phyloP scores from a whole-genome alignment of 2,888 invertebrate genomes.

The Tenthredo notha region DNA sequence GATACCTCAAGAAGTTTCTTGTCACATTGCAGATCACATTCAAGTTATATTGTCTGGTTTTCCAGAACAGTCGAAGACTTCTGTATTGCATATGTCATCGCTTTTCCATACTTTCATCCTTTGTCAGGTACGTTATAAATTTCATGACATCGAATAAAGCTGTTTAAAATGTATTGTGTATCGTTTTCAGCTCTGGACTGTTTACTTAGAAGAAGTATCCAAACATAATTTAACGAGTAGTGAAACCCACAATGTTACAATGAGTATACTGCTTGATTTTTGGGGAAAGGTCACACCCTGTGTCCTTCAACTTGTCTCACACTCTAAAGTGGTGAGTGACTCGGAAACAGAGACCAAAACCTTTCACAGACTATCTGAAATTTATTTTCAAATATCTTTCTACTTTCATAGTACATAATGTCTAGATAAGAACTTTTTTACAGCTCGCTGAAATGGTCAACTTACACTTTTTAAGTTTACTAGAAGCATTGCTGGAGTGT shows the following conservation, averaged over 20 bases:
- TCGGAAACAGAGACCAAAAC: background rate
- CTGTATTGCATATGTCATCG: constrained; percentile 96
- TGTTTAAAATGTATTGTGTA: background rate
- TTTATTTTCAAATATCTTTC: background rate
- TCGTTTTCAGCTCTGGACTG: constrained; percentile 91
- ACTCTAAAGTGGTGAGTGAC: constrained; percentile 91
- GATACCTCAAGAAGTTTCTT: constrained; percentile 96
- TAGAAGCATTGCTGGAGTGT: constrained; percentile 97
- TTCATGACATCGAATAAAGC: background rate
- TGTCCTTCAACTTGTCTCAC: constrained; percentile 94
- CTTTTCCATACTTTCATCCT: constrained; percentile 98
- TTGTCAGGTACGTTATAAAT: constrained; percentile 86
- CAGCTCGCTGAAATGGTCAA: constrained; percentile 99
- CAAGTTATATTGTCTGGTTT: constrained; percentile 98
- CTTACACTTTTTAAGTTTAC: constrained; percentile 95
- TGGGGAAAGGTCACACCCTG: constrained; percentile 99
- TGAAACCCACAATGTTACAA: constrained; percentile 87
- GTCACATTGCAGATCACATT: constrained; percentile 98
- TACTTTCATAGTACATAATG: constrained; percentile 6
- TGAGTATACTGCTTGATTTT: constrained; percentile 95
- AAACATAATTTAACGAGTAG: constrained; percentile 83
- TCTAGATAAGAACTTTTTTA: constrained; percentile 61
- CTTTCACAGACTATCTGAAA: background rate
- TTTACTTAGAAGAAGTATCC: constrained; percentile 96
- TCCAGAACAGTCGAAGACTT: constrained; percentile 96